Evolutionary conservation across 2,797 vertebrate species (phyloP).

Genomic region (Acestrorhynchus altus): DNA sequence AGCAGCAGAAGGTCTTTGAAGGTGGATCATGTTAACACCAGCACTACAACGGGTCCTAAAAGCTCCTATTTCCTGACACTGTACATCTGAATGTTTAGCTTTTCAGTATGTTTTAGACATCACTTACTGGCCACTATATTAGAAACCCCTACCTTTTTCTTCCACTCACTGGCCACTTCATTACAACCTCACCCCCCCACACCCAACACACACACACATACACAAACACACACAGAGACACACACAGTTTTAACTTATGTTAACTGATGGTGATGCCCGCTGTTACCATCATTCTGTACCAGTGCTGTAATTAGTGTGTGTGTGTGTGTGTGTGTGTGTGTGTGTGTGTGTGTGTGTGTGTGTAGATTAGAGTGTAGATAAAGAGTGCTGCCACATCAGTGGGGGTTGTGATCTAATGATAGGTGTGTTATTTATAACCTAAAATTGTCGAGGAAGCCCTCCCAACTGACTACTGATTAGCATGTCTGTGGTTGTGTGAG

Average conservation of each 20-base stretch:
- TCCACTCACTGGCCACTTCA: too few species aligned
- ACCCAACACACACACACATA: too few species aligned
- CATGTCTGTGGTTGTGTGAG: not conserved
- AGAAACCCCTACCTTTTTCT: too few species aligned
- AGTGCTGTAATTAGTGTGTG: slow-evolving; percentile 50
- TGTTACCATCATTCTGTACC: slow-evolving; percentile 73
- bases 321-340: slow-evolving; percentile 52
- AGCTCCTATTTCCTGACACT: not conserved
- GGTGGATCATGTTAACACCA: not conserved
- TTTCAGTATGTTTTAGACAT: too few species aligned
- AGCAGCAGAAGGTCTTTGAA: not conserved
- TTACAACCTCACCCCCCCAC: too few species aligned
- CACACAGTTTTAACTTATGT: slow-evolving; percentile 84
- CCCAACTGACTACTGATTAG: slow-evolving; percentile 16
- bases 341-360: slow-evolving; percentile 24
- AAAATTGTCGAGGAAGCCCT: slow-evolving; percentile 33
- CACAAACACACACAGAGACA: slow-evolving; percentile 68
- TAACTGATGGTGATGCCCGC: slow-evolving; percentile 82
- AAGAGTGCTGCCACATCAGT: slow-evolving; percentile 16
- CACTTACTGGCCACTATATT: too few species aligned
- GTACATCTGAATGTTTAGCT: not conserved
- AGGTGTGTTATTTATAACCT: slow-evolving; percentile 36
- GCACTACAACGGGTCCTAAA: not conserved
- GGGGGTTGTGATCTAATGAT: slow-evolving; percentile 20
- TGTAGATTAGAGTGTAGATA: slow-evolving; percentile 21